Conservation (phyloP, 2,888 invertebrate genomes). For the Nephrotoma appendiculata region DNA sequence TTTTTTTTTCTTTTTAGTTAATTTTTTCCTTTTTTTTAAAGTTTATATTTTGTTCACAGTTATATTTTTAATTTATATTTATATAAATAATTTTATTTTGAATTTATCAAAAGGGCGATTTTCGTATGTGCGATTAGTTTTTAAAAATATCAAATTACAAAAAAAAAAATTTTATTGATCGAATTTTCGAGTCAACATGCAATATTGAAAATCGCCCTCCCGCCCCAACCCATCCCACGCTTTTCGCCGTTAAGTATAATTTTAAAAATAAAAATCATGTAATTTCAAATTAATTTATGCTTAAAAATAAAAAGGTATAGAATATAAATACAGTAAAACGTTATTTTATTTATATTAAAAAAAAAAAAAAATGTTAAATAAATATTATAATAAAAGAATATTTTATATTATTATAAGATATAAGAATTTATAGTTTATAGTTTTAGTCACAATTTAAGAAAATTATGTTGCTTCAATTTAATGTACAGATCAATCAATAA, state of each 20-base stretch:
- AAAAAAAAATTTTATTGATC: neutral
- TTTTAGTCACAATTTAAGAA: constrained; percentile 9
- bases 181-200: neutral
- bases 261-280: neutral
- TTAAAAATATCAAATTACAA: neutral
- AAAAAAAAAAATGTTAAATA: neutral
- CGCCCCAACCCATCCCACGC: constrained; percentile 14
- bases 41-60: neutral
- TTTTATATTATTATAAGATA: neutral
- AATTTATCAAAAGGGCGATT: neutral
- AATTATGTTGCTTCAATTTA: neutral
- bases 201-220: constrained; percentile 9
- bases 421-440: constrained; percentile 6
- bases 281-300: neutral
- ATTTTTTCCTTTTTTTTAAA: neutral
- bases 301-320: neutral
- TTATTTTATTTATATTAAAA: neutral
- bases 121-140: neutral
- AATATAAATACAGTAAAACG: neutral
- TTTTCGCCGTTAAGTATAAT: constrained; percentile 8
- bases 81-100: neutral
- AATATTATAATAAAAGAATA: neutral
- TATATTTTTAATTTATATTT: neutral
- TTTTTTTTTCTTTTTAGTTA: neutral
- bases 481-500: neutral